A percentile compares a stretch with the other conserved stretches of the same genome.
These are phyloP conservation scores for Polydesmus complanatus DNA, from an alignment of 2,888 invertebrate genomes.

Conservation along the genomic window DNA sequence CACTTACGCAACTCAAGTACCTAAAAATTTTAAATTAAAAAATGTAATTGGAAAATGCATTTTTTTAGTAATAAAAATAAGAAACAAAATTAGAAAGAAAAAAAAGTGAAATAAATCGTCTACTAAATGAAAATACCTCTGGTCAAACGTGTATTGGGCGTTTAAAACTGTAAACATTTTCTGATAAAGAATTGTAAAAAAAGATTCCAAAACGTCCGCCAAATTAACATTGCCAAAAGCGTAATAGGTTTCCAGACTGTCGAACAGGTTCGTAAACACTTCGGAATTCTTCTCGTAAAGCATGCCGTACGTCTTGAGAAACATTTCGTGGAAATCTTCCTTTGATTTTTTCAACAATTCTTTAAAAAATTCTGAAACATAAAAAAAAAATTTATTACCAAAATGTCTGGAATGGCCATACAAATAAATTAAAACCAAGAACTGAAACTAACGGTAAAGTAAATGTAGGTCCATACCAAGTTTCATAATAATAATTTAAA, in stretches of 20 bases:
- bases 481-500: background rate
- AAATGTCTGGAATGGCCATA: background rate
- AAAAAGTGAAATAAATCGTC: background rate
- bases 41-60: background rate
- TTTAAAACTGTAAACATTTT: slow-evolving; percentile 93
- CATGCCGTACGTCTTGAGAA: slow-evolving; percentile 84
- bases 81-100: slow-evolving; percentile 1
- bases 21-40: too few species aligned
- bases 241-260: slow-evolving; percentile 79
- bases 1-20: slow-evolving; percentile 72
- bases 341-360: slow-evolving; percentile 68
- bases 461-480: background rate
- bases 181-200: slow-evolving; percentile 83
- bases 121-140: slow-evolving; percentile 46
- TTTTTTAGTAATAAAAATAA: background rate
- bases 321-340: slow-evolving; percentile 85
- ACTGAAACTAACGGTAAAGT: background rate
- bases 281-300: slow-evolving; percentile 87
- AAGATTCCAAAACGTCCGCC: slow-evolving; percentile 73
- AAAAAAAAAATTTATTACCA: slow-evolving; percentile 15
- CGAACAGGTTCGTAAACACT: slow-evolving; percentile 82
- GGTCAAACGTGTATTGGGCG: slow-evolving; percentile 77
- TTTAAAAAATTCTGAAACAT: slow-evolving; percentile 70
- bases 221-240: slow-evolving; percentile 68
- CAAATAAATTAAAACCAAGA: background rate